Evolutionary conservation across 2,888 invertebrate species (phyloP), one percentile per base, ranked within the genome.

Genomic region (Drosophila mimetica): DNA sequence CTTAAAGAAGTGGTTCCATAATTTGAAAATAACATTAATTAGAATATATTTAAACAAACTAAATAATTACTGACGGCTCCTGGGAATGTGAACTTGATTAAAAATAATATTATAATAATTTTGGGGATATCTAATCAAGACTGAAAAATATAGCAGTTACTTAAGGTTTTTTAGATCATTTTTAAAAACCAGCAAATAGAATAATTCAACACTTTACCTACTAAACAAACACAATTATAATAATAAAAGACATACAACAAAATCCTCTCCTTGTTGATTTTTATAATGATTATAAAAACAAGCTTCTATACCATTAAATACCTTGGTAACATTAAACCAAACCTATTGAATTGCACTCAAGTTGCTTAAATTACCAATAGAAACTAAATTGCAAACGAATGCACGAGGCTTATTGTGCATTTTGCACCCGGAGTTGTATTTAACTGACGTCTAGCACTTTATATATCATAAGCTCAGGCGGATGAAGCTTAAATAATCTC

Each of bases 401-500:
- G 22, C 22, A 32, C 9, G 7, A 16, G 39, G 30, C 39, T 53
- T 36, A 28, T 36, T 55, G 25, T 3, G 36, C 37, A 60, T 30
- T 58, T 60, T 13, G 37, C 60, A 46, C 59, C 46, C 16, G 1
- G 9, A 34, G 20, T n/a, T 20, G 41, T 11, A 41, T 8, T 50
- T n/a, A 25, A 55, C 16, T 32, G 16, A 13, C 22, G 4, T 18
- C 18, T 11, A 16, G 41, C 9, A 63, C 28, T 51, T 63, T 51
- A 41, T 28, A 34, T 28, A 30, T 51, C 65, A 16, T 41, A 34
- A 51, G 52, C 52, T 8, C 65, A 20, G 16, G 20, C 34, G 34
- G 20, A 11, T 64, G 42, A 14, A 36, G 22, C 42, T 42, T 41
- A 36, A 42, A 20, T 64, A 64, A 64, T 65, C 42, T 36, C 34